A percentile compares a stretch with the other conserved stretches of the same genome.
These are phyloP conservation scores for Strigamia transsilvanica DNA, from an alignment of 2,888 invertebrate species.

Conservation along the genomic window DNA sequence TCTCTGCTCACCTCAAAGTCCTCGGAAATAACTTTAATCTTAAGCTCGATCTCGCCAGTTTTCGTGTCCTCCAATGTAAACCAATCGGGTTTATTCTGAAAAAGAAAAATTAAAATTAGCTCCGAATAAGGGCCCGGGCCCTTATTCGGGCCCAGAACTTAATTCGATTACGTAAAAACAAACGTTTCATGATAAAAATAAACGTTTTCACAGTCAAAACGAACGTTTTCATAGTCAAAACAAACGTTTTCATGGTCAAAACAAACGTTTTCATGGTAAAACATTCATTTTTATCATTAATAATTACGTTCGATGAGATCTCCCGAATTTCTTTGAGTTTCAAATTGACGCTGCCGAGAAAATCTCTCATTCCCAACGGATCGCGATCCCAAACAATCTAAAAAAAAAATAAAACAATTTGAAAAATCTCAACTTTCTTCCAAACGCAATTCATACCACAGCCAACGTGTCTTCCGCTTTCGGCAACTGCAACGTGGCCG, in stretches of 20 bases:
- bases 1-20: constrained; percentile 58
- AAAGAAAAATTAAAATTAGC: too few relatives aligned
- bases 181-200: too few relatives aligned
- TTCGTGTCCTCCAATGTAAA: constrained; percentile 66
- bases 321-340: constrained; percentile 66
- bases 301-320: constrained; percentile 62
- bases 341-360: constrained; percentile 67
- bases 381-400: constrained; percentile 69
- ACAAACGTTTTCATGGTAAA: too few relatives aligned
- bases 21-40: constrained; percentile 64
- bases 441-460: constrained; percentile 62
- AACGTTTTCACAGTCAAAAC: too few relatives aligned
- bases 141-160: too few relatives aligned
- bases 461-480: constrained; percentile 65
- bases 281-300: background rate
- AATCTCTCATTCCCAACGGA: constrained; percentile 68
- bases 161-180: too few relatives aligned
- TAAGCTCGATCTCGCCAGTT: constrained; percentile 67
- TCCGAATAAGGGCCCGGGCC: too few relatives aligned
- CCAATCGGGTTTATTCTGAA: constrained; percentile 65
- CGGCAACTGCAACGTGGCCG: constrained; percentile 67
- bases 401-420: background rate
- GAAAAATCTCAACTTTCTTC: background rate
- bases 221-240: too few relatives aligned
- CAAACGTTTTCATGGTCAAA: too few relatives aligned